These are phyloP conservation scores for Gymnorhina tibicen DNA, from an alignment of 2,113 vertebrate genomes.

Conservation along the genomic window DNA sequence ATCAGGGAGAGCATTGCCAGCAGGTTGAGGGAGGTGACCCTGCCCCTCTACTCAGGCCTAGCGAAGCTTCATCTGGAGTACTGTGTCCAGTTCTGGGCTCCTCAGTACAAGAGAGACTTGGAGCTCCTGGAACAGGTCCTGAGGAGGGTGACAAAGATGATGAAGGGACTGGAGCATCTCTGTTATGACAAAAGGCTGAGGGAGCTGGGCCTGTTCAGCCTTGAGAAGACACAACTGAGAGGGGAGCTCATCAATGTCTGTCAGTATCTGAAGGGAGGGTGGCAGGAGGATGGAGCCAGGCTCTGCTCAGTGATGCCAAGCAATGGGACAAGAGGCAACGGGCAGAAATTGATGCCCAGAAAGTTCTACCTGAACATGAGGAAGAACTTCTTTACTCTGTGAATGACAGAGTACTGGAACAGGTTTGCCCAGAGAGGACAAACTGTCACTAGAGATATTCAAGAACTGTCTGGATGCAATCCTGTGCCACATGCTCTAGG, in stretches of 20 bases:
- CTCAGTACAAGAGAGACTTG: not conserved
- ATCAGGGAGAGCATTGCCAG: accelerated
- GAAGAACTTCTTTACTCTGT: not conserved
- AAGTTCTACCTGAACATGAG: not conserved
- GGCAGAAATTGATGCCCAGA: not conserved
- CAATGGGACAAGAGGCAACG: accelerated
- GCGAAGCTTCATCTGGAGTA: not conserved
- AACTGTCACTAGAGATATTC: not conserved
- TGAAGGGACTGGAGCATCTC: not conserved
- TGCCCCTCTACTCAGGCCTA: not conserved
- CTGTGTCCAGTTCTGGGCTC: not conserved
- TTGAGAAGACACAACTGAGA: accelerated
- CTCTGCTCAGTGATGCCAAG: not conserved
- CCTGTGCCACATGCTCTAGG: not conserved
- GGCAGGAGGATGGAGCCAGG: not conserved
- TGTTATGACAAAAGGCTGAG: not conserved
- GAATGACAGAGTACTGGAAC: not conserved
- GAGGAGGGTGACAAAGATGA: not conserved
- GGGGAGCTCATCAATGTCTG: not conserved
- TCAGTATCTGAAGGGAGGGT: not conserved
- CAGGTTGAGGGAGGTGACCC: not conserved
- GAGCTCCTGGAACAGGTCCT: not conserved
- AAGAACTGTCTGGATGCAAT: not conserved
- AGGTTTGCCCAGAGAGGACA: not conserved
- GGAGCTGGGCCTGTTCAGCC: not conserved